Conservation (phyloP, 1,140 invertebrate species). For the Leucophenga varia region DNA sequence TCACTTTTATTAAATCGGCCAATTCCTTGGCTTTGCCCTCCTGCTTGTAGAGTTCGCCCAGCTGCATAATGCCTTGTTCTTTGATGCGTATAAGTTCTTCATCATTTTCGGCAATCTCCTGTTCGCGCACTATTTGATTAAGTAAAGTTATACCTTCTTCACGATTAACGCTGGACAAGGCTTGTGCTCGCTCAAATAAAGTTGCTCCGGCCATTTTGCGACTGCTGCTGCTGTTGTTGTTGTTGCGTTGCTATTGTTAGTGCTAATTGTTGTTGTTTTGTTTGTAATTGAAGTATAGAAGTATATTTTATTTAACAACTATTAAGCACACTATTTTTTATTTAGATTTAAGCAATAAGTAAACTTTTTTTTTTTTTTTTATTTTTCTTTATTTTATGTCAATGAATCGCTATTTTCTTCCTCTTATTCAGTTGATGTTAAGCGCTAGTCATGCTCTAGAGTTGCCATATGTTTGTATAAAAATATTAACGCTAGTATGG, state of each 20-base stretch:
- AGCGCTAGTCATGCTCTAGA: too few species aligned
- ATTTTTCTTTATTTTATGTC: constrained; percentile 26
- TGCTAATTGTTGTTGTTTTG: too few species aligned
- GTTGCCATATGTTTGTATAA: too few species aligned
- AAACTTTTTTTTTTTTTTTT: constrained; percentile 21
- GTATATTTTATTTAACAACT: too few species aligned
- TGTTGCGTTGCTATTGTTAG: too few species aligned
- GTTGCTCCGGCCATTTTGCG: constrained; percentile 78
- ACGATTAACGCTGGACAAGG: constrained; percentile 68
- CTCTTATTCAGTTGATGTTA: constrained; percentile 40
- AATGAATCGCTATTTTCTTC: constrained; percentile 34
- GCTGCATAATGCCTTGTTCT: constrained; percentile 86
- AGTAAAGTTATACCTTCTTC: constrained; percentile 70
- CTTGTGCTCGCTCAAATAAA: constrained; percentile 78
- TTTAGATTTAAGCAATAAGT: constrained; percentile 13
- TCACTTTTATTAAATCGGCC: constrained; percentile 89
- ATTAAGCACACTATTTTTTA: too few species aligned
- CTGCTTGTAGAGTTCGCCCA: constrained; percentile 87
- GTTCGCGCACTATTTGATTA: constrained; percentile 71
- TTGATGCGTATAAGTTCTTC: constrained; percentile 85
- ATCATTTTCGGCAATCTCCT: constrained; percentile 72
- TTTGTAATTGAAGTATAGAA: too few species aligned
- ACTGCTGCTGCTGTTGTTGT: constrained; percentile 22
- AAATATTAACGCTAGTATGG: too few species aligned
- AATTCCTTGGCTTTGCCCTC: constrained; percentile 92